Conservation (phyloP, 2,888 invertebrate genomes). For the Eupeodes latifasciatus region DNA sequence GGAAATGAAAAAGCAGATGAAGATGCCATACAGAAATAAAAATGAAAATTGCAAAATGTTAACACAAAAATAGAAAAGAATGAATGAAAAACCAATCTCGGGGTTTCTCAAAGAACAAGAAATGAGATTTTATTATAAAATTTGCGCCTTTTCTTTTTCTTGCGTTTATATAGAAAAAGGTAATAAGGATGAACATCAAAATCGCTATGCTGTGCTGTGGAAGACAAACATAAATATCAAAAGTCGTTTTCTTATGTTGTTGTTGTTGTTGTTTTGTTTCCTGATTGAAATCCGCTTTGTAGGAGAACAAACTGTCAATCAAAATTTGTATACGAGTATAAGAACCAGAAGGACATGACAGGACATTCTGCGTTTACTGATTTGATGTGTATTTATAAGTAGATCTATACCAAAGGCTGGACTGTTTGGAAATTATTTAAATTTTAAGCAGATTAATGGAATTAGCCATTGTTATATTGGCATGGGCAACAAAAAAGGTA, state of each 20-base stretch:
- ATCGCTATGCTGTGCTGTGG: not conserved
- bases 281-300: conserved; percentile 67
- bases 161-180: too few species aligned
- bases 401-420: not conserved
- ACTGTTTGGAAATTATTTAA: conserved; percentile 38
- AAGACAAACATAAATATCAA: conserved; percentile 37
- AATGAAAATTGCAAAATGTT: conserved; percentile 37
- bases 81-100: conserved; percentile 66
- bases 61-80: not conserved
- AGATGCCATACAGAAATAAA: conserved; percentile 25
- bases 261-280: conserved; percentile 13
- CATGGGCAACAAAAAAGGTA: not conserved
- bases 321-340: conserved; percentile 1
- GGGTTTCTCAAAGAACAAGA: conserved; percentile 62
- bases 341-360: conserved; percentile 33
- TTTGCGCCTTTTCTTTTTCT: conserved; percentile 68
- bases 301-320: conserved; percentile 68
- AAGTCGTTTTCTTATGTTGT: conserved; percentile 11
- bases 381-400: not conserved
- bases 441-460: conserved; percentile 37
- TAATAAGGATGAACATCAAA: not conserved
- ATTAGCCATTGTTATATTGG: conserved; percentile 19
- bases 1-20: conserved; percentile 73
- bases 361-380: not conserved
- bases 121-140: conserved; percentile 73